Conservation (phyloP, 1,140 invertebrate genomes). For the Atopsyche davidsoni region DNA sequence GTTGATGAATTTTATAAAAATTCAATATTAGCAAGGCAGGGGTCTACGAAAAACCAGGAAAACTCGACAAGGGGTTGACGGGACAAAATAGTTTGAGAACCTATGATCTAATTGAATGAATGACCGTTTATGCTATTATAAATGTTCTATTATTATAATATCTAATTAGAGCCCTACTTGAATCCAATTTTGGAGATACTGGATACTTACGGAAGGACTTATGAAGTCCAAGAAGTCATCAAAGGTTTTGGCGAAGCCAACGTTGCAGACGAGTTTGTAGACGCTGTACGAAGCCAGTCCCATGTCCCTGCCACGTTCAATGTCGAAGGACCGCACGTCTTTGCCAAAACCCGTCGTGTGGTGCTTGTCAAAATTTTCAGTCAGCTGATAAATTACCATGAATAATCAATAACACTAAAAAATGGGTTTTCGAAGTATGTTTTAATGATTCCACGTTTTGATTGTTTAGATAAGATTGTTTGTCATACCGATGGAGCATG, state of each 20-base stretch:
- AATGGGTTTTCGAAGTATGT: neutral
- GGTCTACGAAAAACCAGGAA: too few species aligned
- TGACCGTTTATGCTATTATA: neutral
- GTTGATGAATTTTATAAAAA: too few species aligned
- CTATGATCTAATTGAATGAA: conserved; percentile 23
- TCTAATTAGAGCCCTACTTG: too few species aligned
- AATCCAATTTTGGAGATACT: conserved; percentile 1
- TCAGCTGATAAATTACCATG: neutral
- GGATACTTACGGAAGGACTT: conserved; percentile 32
- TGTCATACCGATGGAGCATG: conserved; percentile 51
- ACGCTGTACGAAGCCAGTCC: conserved; percentile 65
- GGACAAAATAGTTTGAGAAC: too few species aligned
- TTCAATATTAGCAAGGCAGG: too few species aligned
- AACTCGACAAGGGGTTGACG: too few species aligned
- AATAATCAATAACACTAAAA: neutral
- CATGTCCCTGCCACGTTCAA: conserved; percentile 75
- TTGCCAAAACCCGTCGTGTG: conserved; percentile 44
- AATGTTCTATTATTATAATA: conserved; percentile 4
- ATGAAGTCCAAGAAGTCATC: conserved; percentile 55
- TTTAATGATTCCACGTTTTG: too few species aligned
- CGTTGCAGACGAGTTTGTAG: conserved; percentile 61
- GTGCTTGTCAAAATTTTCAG: neutral
- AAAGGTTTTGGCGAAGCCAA: conserved; percentile 54
- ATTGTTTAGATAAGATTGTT: neutral
- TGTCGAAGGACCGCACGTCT: conserved; percentile 60